Percentiles rank a stretch among this genome's conserved stretches.
Evolutionary conservation across 2,888 invertebrate species (phyloP).

Genomic region (Apotomis turbidana): DNA sequence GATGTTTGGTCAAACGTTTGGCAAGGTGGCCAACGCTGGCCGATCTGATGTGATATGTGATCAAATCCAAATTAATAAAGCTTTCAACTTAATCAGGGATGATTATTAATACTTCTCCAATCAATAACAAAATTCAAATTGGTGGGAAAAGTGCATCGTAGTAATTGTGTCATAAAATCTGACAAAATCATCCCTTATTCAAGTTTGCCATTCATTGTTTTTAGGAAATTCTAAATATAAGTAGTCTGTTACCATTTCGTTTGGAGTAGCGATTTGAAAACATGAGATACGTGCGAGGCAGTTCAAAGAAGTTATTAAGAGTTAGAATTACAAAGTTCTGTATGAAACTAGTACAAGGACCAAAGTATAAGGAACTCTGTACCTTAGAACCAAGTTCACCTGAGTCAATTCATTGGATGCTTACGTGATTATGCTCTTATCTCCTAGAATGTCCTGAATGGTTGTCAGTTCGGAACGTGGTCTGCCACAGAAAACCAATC

Average conservation of each 20-base stretch:
- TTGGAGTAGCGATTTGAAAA: constrained; percentile 35
- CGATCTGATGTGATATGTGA: constrained; percentile 23
- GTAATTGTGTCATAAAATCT: constrained; percentile 16
- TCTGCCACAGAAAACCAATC: too few relatives aligned
- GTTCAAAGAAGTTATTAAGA: neutral
- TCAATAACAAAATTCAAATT: neutral
- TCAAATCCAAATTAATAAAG: constrained; percentile 36
- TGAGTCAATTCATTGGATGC: too few relatives aligned
- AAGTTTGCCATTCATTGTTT: constrained; percentile 41
- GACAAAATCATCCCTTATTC: constrained; percentile 27
- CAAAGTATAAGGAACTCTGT: neutral
- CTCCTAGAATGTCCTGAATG: neutral
- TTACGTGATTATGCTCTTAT: neutral
- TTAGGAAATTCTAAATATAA: constrained; percentile 41
- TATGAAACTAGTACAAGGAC: neutral
- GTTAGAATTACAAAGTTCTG: neutral
- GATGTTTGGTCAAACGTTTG: constrained; percentile 39
- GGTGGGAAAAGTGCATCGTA: neutral
- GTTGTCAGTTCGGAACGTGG: too few relatives aligned
- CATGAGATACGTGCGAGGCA: neutral
- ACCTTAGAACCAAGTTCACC: neutral
- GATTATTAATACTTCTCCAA: constrained; percentile 9
- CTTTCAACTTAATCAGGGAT: constrained; percentile 31
- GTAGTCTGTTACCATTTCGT: constrained; percentile 38
- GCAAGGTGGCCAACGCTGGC: constrained; percentile 36